These are phyloP conservation scores for Hipparchia sbordonii DNA, from an alignment of 2,888 invertebrate species.

Conservation along the genomic window DNA sequence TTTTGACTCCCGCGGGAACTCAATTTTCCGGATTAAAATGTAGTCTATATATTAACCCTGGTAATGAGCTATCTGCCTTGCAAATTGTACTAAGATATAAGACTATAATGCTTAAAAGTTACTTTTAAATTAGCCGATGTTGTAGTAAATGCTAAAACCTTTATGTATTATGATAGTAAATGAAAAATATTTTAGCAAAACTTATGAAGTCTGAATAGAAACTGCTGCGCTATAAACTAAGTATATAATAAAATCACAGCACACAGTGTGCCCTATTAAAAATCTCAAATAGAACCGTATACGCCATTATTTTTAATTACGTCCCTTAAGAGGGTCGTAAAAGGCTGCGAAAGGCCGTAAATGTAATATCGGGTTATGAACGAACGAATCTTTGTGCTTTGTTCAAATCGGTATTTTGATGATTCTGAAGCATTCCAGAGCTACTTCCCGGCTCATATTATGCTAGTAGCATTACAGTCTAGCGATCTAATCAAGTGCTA, in stretches of 20 bases:
- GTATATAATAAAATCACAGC: not conserved
- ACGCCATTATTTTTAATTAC: conserved; percentile 35
- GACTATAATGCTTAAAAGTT: too few species aligned
- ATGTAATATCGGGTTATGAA: conserved; percentile 31
- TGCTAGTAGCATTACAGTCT: not conserved
- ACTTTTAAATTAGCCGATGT: too few species aligned
- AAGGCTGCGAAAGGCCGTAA: conserved; percentile 23
- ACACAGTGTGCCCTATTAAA: conserved; percentile 3
- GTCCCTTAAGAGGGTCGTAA: conserved; percentile 27
- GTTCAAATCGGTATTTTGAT: conserved; percentile 33
- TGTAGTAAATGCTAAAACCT: too few species aligned
- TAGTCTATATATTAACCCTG: too few species aligned
- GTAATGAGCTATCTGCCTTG: too few species aligned
- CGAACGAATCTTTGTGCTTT: conserved; percentile 20
- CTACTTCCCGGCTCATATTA: not conserved
- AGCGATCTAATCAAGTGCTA: not conserved
- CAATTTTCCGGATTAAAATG: too few species aligned
- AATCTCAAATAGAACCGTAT: conserved; percentile 22
- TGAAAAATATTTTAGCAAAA: not conserved
- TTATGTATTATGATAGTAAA: too few species aligned
- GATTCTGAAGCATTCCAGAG: conserved; percentile 29
- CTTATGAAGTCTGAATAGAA: not conserved
- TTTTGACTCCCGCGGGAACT: too few species aligned
- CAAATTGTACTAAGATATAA: too few species aligned
- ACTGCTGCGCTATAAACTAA: not conserved